Base-by-base conservation (phyloP, 2,797 vertebrate genomes). In the Gadopsis marmoratus region DNA sequence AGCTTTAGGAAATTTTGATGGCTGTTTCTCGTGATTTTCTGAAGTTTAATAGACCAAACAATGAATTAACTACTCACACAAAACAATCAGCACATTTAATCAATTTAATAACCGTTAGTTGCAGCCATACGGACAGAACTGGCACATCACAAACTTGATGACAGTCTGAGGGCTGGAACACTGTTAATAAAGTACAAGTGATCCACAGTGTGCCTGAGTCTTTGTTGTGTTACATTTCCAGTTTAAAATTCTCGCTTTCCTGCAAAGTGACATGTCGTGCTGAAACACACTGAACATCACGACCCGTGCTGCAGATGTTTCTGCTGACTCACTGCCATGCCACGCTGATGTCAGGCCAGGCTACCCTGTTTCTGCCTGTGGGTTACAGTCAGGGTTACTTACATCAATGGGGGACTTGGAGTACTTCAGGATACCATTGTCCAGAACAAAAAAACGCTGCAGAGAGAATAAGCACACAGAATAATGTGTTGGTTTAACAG, bases 371-470 rank as follows among this genome's bases (percentile, higher is more conserved):
- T 81, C 48, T 83, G 89, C 87, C 86, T 60, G 67, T 69, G 74
- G 89, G 78, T 63, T 72, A 60, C 43, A 83, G 85, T 92, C 91
- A 88, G 86, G 69, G 69, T 79, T 95, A 99, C 98, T 99, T 96
- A 99, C 98, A 92, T 99, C 98, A 87, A 98, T 96, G 68, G 98
- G 98, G 77, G 98, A 97, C 94, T 99, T 99, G 84, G 98, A 98
- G 92, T 99, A 99, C 92, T 99, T 99, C 94, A 99, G 94, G 93
- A 99, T 97, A 86, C 98, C 98, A 78, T 99, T 99, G 95, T 99
- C 98, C 95, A 99, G 93, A 89, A 98, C 96, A 91, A 99, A 99
- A 95, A 99, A 99, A 1, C 98, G 96, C 98, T 99, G 96, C 75
- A 50, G 86, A 85, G 85, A 74, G 85, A 81, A 89, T 3, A 71